Evolutionary conservation across 2,797 vertebrate species (phyloP).

Genomic region (Poecilia picta): DNA sequence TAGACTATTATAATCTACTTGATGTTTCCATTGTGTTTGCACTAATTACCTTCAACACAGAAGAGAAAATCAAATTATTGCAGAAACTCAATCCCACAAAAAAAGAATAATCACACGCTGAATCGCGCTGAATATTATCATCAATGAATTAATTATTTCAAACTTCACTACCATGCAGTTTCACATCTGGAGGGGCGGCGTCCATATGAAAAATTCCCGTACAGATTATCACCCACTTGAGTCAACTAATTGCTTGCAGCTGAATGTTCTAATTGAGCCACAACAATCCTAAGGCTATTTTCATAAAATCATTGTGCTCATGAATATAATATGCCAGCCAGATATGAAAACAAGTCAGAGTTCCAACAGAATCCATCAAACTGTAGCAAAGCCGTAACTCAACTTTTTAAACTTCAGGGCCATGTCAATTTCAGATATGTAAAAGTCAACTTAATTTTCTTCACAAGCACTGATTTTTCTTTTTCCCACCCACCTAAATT

Average conservation of each 20-base stretch:
- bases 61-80: conserved; percentile 56
- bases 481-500: conserved; percentile 47
- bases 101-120: conserved; percentile 22
- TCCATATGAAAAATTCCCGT: conserved; percentile 80
- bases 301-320: conserved; percentile 82
- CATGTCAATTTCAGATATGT: conserved; percentile 70
- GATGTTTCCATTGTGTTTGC: conserved; percentile 25
- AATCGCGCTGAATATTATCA: conserved; percentile 63
- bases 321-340: conserved; percentile 80
- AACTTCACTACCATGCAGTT: conserved; percentile 77
- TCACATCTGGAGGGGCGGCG: conserved; percentile 81
- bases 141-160: conserved; percentile 78
- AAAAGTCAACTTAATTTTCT: conserved; percentile 67
- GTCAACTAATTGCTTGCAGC: conserved; percentile 85
- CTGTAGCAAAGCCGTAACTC: conserved; percentile 70
- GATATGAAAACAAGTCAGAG: conserved; percentile 77
- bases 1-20: conserved; percentile 33
- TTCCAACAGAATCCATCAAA: conserved; percentile 78
- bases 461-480: conserved; percentile 60
- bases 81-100: conserved; percentile 32
- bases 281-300: conserved; percentile 84
- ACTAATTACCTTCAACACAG: conserved; percentile 46
- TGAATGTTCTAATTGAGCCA: conserved; percentile 86
- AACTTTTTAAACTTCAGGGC: conserved; percentile 72
- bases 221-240: conserved; percentile 85